These are phyloP conservation scores for Halcyon leucocephala DNA, from an alignment of 2,797 vertebrate species.

Conservation along the genomic window DNA sequence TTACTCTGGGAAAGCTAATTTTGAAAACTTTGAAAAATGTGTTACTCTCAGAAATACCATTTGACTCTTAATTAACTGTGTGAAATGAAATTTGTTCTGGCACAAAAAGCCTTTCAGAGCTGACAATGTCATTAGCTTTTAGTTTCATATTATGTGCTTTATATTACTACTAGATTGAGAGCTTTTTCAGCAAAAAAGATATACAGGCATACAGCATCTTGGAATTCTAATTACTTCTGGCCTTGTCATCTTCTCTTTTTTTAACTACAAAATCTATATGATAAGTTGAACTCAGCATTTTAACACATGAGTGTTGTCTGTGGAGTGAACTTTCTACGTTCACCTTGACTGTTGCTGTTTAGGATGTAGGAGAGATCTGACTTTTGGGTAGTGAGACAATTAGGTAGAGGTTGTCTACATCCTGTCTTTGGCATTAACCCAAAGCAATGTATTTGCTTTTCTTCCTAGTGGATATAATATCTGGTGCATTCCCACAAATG, in stretches of 20 bases:
- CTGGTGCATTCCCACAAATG: not conserved
- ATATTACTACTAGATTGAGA: slow-evolving; percentile 12
- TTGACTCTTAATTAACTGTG: slow-evolving; percentile 52
- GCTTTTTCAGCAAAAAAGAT: not conserved
- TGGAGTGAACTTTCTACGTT: not conserved
- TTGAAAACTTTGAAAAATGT: slow-evolving; percentile 30
- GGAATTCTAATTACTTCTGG: not conserved
- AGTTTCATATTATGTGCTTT: slow-evolving; percentile 19
- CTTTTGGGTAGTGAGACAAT: not conserved
- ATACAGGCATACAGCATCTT: not conserved
- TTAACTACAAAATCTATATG: not conserved
- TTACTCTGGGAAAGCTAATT: slow-evolving; percentile 25
- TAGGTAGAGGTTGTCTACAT: not conserved
- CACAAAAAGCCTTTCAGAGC: slow-evolving; percentile 37
- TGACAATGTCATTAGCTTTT: slow-evolving; percentile 42
- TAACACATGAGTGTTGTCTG: not conserved
- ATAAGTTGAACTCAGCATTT: not conserved
- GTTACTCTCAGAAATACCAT: slow-evolving; percentile 42
- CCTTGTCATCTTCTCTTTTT: not conserved
- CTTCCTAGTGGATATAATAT: not conserved
- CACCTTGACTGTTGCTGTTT: not conserved
- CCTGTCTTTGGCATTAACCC: not conserved
- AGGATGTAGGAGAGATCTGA: not conserved
- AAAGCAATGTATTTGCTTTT: not conserved
- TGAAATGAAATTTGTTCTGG: slow-evolving; percentile 54